A percentile compares a stretch with the other conserved stretches of the same genome.
phyloP scores from a whole-genome alignment of 37 sponge, comb jelly and placozoan genomes.

The Bolinopsis microptera region DNA sequence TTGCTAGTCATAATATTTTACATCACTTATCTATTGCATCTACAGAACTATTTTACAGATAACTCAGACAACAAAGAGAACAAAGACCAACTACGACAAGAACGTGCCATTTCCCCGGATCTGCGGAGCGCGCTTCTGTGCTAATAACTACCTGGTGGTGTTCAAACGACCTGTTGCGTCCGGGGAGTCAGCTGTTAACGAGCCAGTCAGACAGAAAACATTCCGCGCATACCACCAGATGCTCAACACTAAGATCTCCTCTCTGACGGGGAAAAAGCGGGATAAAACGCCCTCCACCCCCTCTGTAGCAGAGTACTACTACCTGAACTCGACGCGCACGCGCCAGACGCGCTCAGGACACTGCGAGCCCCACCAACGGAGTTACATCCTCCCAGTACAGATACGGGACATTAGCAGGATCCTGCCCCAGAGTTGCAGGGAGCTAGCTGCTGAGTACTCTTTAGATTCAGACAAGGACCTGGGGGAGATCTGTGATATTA shows the following conservation, averaged over 20 bases:
- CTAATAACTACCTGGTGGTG: slow-evolving; percentile 64
- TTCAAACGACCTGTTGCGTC: not conserved
- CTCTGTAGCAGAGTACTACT: slow-evolving; percentile 59
- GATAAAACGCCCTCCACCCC: slow-evolving; percentile 59
- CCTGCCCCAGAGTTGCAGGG: not conserved
- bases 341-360: slow-evolving; percentile 36
- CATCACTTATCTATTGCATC: no score
- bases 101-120: slow-evolving; percentile 85
- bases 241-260: not conserved
- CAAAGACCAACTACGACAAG: slow-evolving; percentile 45
- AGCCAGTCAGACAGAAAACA: slow-evolving; percentile 57
- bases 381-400: not conserved
- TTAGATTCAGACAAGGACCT: slow-evolving; percentile 12
- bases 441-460: not conserved
- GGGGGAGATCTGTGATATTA: slow-evolving; percentile 43
- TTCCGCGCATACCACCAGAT: slow-evolving; percentile 33
- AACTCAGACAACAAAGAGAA: not conserved
- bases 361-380: not conserved
- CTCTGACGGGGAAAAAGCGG: slow-evolving; percentile 36
- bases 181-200: not conserved
- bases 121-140: slow-evolving; percentile 85
- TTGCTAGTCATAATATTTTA: no score
- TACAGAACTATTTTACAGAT: not conserved
- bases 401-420: slow-evolving; percentile 3
- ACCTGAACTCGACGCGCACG: not conserved